Evolutionary conservation across 2,113 vertebrate genomes (phyloP), one percentile per base, ranked within the genome.

Genomic region (Fregata magnificens): DNA sequence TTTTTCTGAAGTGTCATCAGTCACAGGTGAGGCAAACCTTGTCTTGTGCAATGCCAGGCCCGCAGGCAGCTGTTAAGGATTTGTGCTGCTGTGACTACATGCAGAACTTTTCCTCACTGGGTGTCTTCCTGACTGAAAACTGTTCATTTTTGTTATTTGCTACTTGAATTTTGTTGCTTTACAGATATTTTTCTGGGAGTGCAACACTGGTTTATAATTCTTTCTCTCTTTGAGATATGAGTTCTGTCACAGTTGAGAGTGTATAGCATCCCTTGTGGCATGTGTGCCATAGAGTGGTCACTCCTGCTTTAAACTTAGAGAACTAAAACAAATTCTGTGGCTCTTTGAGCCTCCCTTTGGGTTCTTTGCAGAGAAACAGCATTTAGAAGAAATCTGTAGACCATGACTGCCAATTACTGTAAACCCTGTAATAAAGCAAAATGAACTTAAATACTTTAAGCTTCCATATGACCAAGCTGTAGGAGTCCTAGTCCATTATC

Each of bases 401-500:
- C 31, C 22, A 32, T 59, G 84, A 67, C 67, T 87, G 56, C 47
- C 96, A 97, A 96, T 93, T 85, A 92, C 47, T 3, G 42, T 80
- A 90, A 96, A 96, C 59, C 31, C 73, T 95, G 67, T 94, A 88
- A 80, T 93, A 97, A 92, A 78, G 55, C 82, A 97, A 77, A 86
- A 90, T 52, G 20, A 86, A 77, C 91, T 97, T 90, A 92, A 89
- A 91, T 88, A 89, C 36, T 78, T 95, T 90, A 91, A 95, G 90
- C 28, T 95, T 96, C 79, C 63, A 34, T 92, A 86, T 65, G 85
- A 94, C 87, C 85, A 97, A 97, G 81, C 87, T 15, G 13, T 86
- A 94, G 76, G 70, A 95, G 79, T 93, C 85, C 73, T 96, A 93
- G 79, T 93, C 71, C 59, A 58, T 97, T 97, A 95, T 93, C 86